These are phyloP conservation scores for Hypothenemus hampei DNA, from an alignment of 1,140 invertebrate genomes.

Conservation along the genomic window DNA sequence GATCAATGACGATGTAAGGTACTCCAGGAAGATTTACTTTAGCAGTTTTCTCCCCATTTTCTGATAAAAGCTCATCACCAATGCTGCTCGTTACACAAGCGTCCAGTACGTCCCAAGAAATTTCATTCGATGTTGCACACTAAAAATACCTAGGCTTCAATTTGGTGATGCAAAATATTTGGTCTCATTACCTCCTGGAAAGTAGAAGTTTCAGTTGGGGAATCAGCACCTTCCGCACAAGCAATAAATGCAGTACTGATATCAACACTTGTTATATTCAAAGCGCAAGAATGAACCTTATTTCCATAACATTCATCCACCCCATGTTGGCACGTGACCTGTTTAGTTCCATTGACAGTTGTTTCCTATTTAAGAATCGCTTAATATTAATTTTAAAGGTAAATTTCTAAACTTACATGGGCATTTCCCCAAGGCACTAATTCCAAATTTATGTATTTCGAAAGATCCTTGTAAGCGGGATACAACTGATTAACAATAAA, in stretches of 20 bases:
- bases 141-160: conserved; percentile 40
- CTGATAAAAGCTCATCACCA: conserved; percentile 50
- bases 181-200: conserved; percentile 30
- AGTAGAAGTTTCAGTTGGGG: background rate
- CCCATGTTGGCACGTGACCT: conserved; percentile 46
- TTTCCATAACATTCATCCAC: conserved; percentile 60
- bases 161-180: background rate
- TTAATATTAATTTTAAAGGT: background rate
- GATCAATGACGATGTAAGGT: conserved; percentile 57
- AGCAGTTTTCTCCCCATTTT: conserved; percentile 53
- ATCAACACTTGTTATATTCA: background rate
- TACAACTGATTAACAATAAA: conserved; percentile 44
- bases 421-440: conserved; percentile 76
- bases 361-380: conserved; percentile 7
- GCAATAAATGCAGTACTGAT: conserved; percentile 4
- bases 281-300: conserved; percentile 57
- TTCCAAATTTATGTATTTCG: conserved; percentile 45
- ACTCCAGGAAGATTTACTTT: conserved; percentile 52
- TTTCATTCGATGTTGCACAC: conserved; percentile 46
- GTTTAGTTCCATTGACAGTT: conserved; percentile 10
- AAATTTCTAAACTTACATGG: conserved; percentile 43
- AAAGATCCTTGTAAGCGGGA: conserved; percentile 25
- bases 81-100: conserved; percentile 41
- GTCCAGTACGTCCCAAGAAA: conserved; percentile 42
- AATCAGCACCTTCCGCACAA: conserved; percentile 2